Conservation (phyloP, 2,888 invertebrate species). For the Aphidius colemani region DNA sequence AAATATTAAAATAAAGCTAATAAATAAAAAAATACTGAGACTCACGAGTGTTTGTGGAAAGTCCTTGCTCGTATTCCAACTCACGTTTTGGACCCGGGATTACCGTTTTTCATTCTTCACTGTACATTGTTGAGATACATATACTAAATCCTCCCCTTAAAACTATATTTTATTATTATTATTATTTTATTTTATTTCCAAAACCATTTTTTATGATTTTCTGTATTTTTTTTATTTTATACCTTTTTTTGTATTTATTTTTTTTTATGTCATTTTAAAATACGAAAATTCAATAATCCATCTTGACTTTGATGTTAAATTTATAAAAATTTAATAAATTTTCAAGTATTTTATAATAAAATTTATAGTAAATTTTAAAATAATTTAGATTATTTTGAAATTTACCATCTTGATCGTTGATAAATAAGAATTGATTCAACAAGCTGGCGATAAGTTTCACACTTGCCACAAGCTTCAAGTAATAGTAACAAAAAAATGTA, state of each 20-base stretch:
- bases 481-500: too few relatives aligned
- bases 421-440: too few relatives aligned
- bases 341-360: too few relatives aligned
- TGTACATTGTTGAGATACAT: constrained; percentile 19
- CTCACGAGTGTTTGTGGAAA: constrained; percentile 22
- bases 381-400: too few relatives aligned
- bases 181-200: background rate
- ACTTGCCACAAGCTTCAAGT: too few relatives aligned
- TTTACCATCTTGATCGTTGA: too few relatives aligned
- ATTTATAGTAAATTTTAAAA: too few relatives aligned
- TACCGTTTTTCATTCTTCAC: constrained; percentile 30
- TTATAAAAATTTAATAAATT: too few relatives aligned
- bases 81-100: constrained; percentile 39
- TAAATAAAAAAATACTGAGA: constrained; percentile 13
- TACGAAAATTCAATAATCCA: constrained; percentile 4
- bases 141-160: constrained; percentile 16
- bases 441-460: too few relatives aligned
- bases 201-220: background rate
- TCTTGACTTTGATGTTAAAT: background rate
- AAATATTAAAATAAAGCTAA: constrained; percentile 4
- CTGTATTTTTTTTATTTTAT: background rate
- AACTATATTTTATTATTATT: constrained; percentile 3
- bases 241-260: background rate
- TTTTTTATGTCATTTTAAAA: background rate
- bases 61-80: constrained; percentile 33